Evolutionary conservation across 2,888 invertebrate genomes (phyloP), one percentile per base, ranked within the genome.

Genomic region (Ferdinandea cuprea): DNA sequence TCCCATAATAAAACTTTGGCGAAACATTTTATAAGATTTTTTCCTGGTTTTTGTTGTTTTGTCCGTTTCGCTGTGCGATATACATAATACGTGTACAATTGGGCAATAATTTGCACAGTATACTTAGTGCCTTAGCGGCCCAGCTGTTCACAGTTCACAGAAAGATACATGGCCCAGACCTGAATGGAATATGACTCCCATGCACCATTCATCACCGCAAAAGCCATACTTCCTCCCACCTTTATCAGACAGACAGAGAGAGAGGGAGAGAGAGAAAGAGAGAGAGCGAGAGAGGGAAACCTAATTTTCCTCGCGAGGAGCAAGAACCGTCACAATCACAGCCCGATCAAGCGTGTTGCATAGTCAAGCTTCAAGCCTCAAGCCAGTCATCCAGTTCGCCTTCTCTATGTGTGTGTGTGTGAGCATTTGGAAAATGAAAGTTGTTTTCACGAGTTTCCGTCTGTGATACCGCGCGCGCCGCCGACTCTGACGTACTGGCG

Each of bases 371-470:
- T 17, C 32, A 21, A 21, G 32, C 42, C 4, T 50, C 21, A 50
- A 76, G 59, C 35, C 54, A 66, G 28, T 42, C 37, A 71, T 50
- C 44, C 54, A 71, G 50, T 54, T 59, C 30, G 21, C 25, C 15
- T 32, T 19, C 48, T 15, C 8, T 19, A 7, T 25, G 7, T 40
- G 9, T 13, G 35, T 48, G 25, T 35, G 9, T 71, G 28, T 68
- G 77, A 56, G 50, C 11, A 42, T 59, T 63, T 73, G 66, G 74
- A 84, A 84, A 84, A 84, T 84, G 84, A 84, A 84, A 84, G 84
- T 84, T 84, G 84, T 84, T 84, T 84, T 79, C 79, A 79, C 84
- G 84, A 84, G 79, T 84, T 79, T 78, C 48, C 68, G 58, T 71
- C 77, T 58, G 77, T n/a, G n/a, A n/a, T n/a, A n/a, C n/a, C n/a